phyloP scores from a whole-genome alignment of 2,797 vertebrate genomes.

The Lepus townsendii region DNA sequence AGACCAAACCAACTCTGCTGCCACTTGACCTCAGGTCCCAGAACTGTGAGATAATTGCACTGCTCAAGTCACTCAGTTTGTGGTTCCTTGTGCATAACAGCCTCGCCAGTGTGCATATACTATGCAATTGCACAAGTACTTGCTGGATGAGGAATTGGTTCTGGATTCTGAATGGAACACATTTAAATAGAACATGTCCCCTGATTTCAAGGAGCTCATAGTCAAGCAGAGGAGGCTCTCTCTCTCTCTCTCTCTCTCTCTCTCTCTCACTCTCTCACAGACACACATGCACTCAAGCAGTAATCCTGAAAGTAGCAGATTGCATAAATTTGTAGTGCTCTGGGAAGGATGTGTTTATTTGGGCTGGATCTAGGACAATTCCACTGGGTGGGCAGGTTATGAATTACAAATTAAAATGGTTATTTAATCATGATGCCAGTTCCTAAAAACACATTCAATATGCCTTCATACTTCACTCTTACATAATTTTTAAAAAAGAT shows the following conservation, averaged over 20 bases:
- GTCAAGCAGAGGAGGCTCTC: background rate
- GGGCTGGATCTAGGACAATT: background rate
- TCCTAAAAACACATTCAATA: background rate
- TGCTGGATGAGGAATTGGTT: background rate
- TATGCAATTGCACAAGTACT: background rate
- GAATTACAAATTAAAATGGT: background rate
- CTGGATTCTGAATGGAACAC: background rate
- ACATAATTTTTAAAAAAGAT: too few relatives aligned
- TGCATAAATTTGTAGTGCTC: background rate
- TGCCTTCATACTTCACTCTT: background rate
- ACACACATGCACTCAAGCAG: too few relatives aligned
- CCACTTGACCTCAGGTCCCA: background rate
- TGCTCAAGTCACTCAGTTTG: background rate
- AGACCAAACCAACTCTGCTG: background rate
- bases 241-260: too few relatives aligned
- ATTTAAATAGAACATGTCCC: slow-evolving; percentile 13
- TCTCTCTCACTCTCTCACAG: background rate
- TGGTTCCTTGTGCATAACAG: background rate
- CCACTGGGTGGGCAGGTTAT: background rate
- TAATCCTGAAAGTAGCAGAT: background rate
- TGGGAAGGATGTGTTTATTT: background rate
- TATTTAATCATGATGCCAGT: background rate
- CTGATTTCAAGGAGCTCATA: background rate
- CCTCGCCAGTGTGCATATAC: too few relatives aligned
- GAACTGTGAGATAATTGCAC: background rate